Percentiles rank a stretch among this genome's conserved stretches.
phyloP scores from a whole-genome alignment of 2,797 vertebrate genomes.

The Lates japonicus region DNA sequence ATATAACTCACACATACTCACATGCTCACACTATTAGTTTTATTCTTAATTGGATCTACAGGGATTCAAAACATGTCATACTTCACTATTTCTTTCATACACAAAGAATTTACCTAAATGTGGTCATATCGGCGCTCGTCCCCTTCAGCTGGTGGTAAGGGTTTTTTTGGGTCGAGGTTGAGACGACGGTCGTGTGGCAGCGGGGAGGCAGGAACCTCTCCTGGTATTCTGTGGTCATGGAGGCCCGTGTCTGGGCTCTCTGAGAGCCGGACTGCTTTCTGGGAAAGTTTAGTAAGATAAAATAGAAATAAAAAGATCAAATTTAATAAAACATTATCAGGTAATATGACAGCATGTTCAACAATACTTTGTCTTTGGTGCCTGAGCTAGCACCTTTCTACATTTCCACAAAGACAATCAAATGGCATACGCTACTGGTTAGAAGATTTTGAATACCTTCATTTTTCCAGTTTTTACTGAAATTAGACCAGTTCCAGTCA shows the following conservation, averaged over 20 bases:
- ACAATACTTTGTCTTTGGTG: not conserved
- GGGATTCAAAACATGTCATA: not conserved
- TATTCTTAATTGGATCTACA: not conserved
- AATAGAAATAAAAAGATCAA: not conserved
- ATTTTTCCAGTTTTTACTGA: no score
- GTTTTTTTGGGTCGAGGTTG: not conserved
- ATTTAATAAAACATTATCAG: not conserved
- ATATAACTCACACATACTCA: not conserved
- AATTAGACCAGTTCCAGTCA: no score
- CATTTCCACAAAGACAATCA: not conserved
- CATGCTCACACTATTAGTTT: not conserved
- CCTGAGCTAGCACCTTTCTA: not conserved
- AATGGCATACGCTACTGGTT: no score
- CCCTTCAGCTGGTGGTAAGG: conserved; percentile 28
- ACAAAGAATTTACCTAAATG: conserved; percentile 44
- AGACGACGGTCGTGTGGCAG: not conserved
- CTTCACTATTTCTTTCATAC: not conserved
- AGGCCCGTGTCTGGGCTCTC: not conserved
- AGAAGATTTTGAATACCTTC: no score
- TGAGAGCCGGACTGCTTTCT: conserved; percentile 32
- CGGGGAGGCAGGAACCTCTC: conserved; percentile 46
- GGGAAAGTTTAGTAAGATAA: not conserved
- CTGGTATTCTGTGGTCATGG: conserved; percentile 68
- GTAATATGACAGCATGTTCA: not conserved
- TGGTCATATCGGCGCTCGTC: not conserved